phyloP scores from a whole-genome alignment of 2,888 invertebrate species.

The Drosophila emarginata region DNA sequence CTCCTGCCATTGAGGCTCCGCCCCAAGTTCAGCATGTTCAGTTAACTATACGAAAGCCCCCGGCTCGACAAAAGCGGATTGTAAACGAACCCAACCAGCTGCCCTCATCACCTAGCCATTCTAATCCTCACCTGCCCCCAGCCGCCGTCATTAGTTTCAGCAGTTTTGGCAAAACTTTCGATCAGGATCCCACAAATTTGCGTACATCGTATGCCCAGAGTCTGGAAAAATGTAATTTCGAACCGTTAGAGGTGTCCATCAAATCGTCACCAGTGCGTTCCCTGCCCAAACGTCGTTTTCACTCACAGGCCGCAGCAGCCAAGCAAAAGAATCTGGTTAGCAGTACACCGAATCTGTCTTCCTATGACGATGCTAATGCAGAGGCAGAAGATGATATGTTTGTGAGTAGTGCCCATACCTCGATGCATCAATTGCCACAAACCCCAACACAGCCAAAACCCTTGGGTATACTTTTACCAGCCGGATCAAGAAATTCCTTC shows the following conservation, averaged over 20 bases:
- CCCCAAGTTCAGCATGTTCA: conserved; percentile 75
- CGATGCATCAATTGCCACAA: conserved; percentile 84
- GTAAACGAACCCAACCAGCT: conserved; percentile 26
- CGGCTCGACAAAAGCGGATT: conserved; percentile 60
- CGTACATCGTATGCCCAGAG: conserved; percentile 81
- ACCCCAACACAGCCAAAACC: conserved; percentile 80
- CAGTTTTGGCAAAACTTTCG: conserved; percentile 78
- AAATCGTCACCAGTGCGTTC: conserved; percentile 30
- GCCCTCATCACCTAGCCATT: neutral
- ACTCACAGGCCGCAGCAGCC: conserved; percentile 58
- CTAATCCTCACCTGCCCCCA: conserved; percentile 3
- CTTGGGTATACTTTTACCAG: conserved; percentile 80
- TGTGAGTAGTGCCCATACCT: conserved; percentile 85
- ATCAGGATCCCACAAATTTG: conserved; percentile 82
- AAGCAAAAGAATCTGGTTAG: conserved; percentile 81
- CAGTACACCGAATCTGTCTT: conserved; percentile 86
- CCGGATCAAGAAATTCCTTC: conserved; percentile 80
- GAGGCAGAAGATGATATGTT: conserved; percentile 83
- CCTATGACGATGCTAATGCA: conserved; percentile 64
- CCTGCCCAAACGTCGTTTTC: conserved; percentile 78
- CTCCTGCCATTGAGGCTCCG: neutral
- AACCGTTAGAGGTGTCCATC: conserved; percentile 58
- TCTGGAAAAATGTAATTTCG: conserved; percentile 81
- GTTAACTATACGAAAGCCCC: conserved; percentile 75
- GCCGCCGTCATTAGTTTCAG: conserved; percentile 51